Conservation (phyloP, 2,797 vertebrate species). For the Sebastes iracundus region DNA sequence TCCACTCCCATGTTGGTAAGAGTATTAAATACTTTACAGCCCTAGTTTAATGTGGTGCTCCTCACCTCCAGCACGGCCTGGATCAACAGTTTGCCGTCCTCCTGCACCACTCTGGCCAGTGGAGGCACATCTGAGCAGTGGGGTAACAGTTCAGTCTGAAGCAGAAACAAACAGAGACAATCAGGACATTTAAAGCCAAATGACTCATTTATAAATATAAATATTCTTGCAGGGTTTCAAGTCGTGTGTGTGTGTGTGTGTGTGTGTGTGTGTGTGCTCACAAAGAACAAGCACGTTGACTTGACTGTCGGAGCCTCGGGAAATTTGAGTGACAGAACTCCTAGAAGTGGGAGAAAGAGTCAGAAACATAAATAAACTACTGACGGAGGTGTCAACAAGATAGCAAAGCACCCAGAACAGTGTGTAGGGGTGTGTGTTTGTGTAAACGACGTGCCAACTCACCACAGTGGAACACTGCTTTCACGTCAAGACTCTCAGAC, state of each 20-base stretch:
- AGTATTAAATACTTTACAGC: too few species aligned
- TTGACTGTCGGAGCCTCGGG: constrained; percentile 98
- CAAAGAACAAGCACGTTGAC: constrained; percentile 97
- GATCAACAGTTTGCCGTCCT: constrained; percentile 92
- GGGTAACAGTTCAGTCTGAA: constrained; percentile 93
- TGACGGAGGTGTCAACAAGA: constrained; percentile 34
- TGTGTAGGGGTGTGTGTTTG: constrained; percentile 5
- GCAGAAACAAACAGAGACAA: constrained; percentile 30
- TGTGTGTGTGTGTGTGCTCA: constrained; percentile 77
- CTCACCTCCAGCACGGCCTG: constrained; percentile 95
- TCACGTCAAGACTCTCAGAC: constrained; percentile 95
- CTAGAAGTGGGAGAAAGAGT: constrained; percentile 72
- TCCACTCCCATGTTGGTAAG: too few species aligned
- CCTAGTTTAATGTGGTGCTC: not conserved
- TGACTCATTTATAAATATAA: not conserved
- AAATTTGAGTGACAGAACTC: constrained; percentile 97
- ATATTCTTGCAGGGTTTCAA: not conserved
- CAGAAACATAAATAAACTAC: constrained; percentile 20
- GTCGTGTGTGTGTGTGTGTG: not conserved
- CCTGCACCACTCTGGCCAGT: constrained; percentile 91
- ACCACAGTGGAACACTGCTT: constrained; percentile 99
- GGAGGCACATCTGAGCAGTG: constrained; percentile 92
- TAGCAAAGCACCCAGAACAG: not conserved
- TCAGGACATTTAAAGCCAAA: constrained; percentile 1
- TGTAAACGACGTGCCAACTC: constrained; percentile 75